Evolutionary conservation across 2,888 invertebrate genomes (phyloP), one percentile per base, ranked within the genome.

Genomic region (Coleophora flavipennella): DNA sequence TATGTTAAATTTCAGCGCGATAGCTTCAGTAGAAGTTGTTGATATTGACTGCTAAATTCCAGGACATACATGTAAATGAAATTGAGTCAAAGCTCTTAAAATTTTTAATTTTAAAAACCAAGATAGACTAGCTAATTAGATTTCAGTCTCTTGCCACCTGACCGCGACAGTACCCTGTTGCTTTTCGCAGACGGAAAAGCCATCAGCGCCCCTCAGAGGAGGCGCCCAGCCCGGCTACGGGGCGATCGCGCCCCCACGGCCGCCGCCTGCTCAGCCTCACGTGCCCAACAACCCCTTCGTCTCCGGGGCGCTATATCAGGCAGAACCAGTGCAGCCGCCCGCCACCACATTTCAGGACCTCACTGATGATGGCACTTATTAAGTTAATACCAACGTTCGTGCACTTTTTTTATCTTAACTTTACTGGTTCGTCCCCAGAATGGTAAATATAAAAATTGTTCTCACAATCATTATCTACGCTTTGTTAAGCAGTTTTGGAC

Each of bases 301-400:
- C 12, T 87, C 88, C 40, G 88, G 88, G 8, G 88, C 87, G 29
- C 80, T 88, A 49, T 85, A 87, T 47, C 85, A 86, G 48, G 87
- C 89, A 42, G 88, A 90, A 57, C 86, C 87, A 6, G 88, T 91
- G 7, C 92, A 92, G 62, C 91, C 90, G 1, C 88, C 87, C 44
- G 74, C 90, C 1, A 87, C 87, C 46, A 87, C 89, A 46, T 78
- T 77, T 49, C 71, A 73, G 9, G 80, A 83, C 31, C 72, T 75
- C 39, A 69, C 75, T 3, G 72, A 71, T 36, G 75, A 77, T 40
- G 72, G 69, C 46, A 78, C 79, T 14, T 79, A 79, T 48, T 79
- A 70, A 29, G 13, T 12, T 3, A 4, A 3, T 20, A 6, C n/a
- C n/a, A n/a, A n/a, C n/a, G 20, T 20, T 20, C 20, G 6, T n/a